These are phyloP conservation scores for Achlya flavicornis DNA, from an alignment of 2,888 invertebrate species.

Conservation along the genomic window DNA sequence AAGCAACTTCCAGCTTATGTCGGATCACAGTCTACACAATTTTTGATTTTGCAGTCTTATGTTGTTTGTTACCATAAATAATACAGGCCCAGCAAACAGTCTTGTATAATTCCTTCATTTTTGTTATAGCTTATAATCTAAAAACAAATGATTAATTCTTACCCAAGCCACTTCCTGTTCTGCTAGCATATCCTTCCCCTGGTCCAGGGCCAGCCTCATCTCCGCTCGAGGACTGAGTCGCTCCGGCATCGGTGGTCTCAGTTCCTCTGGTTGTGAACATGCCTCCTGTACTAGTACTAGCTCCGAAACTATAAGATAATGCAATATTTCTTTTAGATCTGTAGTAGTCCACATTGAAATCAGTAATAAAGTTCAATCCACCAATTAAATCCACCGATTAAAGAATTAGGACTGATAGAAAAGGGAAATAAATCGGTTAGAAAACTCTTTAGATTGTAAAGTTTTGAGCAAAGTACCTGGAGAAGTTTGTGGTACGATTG, in stretches of 20 bases:
- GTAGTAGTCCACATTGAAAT: too few relatives aligned
- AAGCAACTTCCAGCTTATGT: too few relatives aligned
- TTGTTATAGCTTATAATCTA: too few relatives aligned
- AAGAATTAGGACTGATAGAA: background rate
- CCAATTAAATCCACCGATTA: too few relatives aligned
- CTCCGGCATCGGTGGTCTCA: constrained; percentile 64
- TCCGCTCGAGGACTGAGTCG: constrained; percentile 86
- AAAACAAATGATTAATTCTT: constrained; percentile 12
- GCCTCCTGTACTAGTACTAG: constrained; percentile 66
- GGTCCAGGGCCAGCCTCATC: constrained; percentile 85
- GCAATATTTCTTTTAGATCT: too few relatives aligned
- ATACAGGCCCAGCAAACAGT: too few relatives aligned
- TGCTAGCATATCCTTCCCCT: constrained; percentile 80
- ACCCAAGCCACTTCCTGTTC: constrained; percentile 80
- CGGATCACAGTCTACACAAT: too few relatives aligned
- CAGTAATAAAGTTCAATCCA: too few relatives aligned
- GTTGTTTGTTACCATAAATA: too few relatives aligned
- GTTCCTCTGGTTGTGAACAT: constrained; percentile 57
- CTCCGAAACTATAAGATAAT: constrained; percentile 58
- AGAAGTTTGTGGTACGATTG: constrained; percentile 55
- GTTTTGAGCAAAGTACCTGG: constrained; percentile 35
- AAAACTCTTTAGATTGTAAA: background rate
- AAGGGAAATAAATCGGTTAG: too few relatives aligned
- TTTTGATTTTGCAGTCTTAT: too few relatives aligned
- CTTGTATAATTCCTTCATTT: background rate